Evolutionary conservation across 2,113 vertebrate genomes (phyloP), one percentile per base, ranked within the genome.

Genomic region (Rattus rattus): DNA sequence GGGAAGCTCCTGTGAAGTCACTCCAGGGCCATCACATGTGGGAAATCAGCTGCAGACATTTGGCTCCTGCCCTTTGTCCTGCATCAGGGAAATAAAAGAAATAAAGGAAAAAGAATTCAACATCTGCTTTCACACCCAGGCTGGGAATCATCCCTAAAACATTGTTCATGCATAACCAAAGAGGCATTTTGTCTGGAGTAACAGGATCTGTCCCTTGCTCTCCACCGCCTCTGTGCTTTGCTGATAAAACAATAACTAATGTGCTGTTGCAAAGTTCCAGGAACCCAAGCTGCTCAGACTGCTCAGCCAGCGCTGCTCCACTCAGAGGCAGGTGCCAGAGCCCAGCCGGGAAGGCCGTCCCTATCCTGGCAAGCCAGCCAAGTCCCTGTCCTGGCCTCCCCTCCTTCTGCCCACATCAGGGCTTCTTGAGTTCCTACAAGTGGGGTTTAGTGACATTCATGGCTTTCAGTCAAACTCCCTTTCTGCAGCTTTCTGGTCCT

Each of bases 211-310:
- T 97, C 94, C 73, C 79, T 94, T 13, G 36, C 96, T 94, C 92
- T 61, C 92, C 92, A 92, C 94, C n/a, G 94, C 85, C 91, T 95
- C 89, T 88, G 97, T 8, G 20, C 77, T 94, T 75, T 97, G 96
- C 96, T 97, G 97, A 98, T 98, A 98, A 97, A 89, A 97, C 96
- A 96, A 69, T 79, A 93, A 95, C 28, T 49, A 97, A 97, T 90
- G 95, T 97, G 97, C 97, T 97, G 96, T 97, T 96, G 86, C 0
- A 0, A 16, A 36, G 75, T 97, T 98, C 97, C 97, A 95, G 97
- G 97, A 98, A 98, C 73, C 16, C 0, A 88, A 91, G 96, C 92
- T 97, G 69, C 90, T 96, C 86, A 79, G n/a, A 1, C 91, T 7
- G 59, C 72, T 52, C 75, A 39, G 81, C 94, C 92, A 91, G 81